Percentiles rank a stretch among this genome's conserved stretches.
phyloP scores from a whole-genome alignment of 2,888 invertebrate genomes.

The Phyto melanocephala region DNA sequence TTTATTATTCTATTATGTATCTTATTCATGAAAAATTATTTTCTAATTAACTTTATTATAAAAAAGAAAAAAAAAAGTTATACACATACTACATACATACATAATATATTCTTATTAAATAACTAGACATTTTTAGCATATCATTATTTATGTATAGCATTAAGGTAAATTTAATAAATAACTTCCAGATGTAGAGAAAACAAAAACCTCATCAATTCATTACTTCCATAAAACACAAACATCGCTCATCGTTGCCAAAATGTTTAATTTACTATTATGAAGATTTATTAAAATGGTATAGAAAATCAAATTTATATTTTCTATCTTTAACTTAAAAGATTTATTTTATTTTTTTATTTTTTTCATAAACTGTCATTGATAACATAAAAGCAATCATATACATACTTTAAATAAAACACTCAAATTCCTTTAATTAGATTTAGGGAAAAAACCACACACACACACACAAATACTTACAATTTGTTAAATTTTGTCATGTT shows the following conservation, averaged over 20 bases:
- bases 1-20: no score
- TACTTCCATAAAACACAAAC: slow-evolving; percentile 51
- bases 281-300: not conserved
- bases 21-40: no score
- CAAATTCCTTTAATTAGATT: slow-evolving; percentile 32
- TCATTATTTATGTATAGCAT: slow-evolving; percentile 51
- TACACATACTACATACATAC: no score
- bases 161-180: slow-evolving; percentile 13
- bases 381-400: slow-evolving; percentile 45
- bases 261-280: not conserved
- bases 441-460: no score
- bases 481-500: slow-evolving; percentile 55
- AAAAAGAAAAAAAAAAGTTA: no score
- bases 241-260: slow-evolving; percentile 63
- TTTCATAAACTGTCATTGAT: not conserved
- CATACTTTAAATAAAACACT: slow-evolving; percentile 17
- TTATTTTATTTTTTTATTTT: not conserved
- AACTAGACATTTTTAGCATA: slow-evolving; percentile 57
- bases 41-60: no score
- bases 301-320: not conserved
- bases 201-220: slow-evolving; percentile 49
- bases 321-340: not conserved
- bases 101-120: slow-evolving; percentile 8
- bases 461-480: slow-evolving; percentile 7
- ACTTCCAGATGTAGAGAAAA: slow-evolving; percentile 57